A percentile compares a stretch with the other conserved stretches of the same genome.
Conservation (phyloP, 2,113 vertebrate species). For the Procavia capensis region DNA sequence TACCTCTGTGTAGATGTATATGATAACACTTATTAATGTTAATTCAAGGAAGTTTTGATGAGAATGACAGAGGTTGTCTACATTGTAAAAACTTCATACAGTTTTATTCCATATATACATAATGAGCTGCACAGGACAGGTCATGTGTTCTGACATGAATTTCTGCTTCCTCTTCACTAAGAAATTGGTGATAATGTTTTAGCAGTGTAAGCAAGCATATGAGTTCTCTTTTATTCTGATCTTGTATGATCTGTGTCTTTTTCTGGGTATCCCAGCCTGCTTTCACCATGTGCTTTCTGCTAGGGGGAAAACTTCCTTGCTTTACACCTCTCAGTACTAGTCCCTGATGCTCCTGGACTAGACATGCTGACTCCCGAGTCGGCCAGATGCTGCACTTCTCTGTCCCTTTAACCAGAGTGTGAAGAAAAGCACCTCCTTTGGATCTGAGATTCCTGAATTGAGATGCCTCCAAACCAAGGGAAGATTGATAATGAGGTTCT, state of each 20-base stretch:
- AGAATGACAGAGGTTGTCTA: not conserved
- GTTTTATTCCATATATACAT: not conserved
- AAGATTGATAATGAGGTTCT: too few relatives aligned
- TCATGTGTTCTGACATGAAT: not conserved
- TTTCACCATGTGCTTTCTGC: not conserved
- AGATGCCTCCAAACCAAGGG: too few relatives aligned
- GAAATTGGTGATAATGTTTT: not conserved
- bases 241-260: not conserved
- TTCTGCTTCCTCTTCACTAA: not conserved
- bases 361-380: not conserved
- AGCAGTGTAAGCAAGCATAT: not conserved
- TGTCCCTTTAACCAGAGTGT: not conserved
- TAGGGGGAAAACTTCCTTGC: fast-evolving
- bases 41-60: not conserved
- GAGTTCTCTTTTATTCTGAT: not conserved
- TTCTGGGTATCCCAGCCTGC: not conserved
- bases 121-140: not conserved
- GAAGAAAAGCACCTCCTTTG: too few relatives aligned
- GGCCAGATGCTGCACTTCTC: not conserved
- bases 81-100: not conserved
- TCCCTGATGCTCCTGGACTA: not conserved
- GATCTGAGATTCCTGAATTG: too few relatives aligned
- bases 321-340: not conserved
- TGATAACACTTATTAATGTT: not conserved
- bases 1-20: not conserved